These are phyloP conservation scores for Drosophila pseudoananassae DNA, from an alignment of 1,140 invertebrate genomes.

Conservation along the genomic window DNA sequence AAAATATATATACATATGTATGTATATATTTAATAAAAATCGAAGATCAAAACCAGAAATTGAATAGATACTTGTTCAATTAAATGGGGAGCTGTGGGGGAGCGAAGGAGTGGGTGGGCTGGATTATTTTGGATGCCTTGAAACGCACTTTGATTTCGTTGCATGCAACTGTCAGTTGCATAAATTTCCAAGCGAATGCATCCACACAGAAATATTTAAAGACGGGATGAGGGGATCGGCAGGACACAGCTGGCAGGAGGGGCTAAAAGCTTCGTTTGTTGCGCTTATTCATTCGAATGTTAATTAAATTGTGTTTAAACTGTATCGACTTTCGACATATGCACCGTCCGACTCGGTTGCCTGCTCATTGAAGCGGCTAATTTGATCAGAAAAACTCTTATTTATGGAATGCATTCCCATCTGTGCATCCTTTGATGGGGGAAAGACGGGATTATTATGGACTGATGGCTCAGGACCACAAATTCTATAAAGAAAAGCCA, in stretches of 20 bases:
- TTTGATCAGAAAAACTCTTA: constrained; percentile 55
- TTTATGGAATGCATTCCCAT: constrained; percentile 15
- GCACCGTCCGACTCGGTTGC: constrained; percentile 19
- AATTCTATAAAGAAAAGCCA: neutral
- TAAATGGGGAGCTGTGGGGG: constrained; percentile 11
- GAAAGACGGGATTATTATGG: neutral
- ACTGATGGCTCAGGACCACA: neutral
- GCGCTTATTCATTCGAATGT: constrained; percentile 56
- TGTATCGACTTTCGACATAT: constrained; percentile 57
- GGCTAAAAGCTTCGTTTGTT: constrained; percentile 24
- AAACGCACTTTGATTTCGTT: constrained; percentile 64
- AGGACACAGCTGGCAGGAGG: neutral
- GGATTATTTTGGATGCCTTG: constrained; percentile 58
- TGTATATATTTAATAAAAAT: neutral
- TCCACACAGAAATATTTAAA: constrained; percentile 44
- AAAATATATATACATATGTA: neutral
- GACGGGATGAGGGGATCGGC: neutral
- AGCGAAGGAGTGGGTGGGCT: neutral
- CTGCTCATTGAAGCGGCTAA: constrained; percentile 68
- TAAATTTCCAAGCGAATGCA: constrained; percentile 66
- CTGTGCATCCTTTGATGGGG: constrained; percentile 20
- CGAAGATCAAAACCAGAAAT: constrained; percentile 6
- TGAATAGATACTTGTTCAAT: constrained; percentile 27
- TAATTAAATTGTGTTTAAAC: constrained; percentile 78
- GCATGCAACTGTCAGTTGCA: constrained; percentile 79